These are phyloP conservation scores for Xiphophorus maculatus DNA, from an alignment of 2,113 vertebrate genomes.

Conservation along the genomic window DNA sequence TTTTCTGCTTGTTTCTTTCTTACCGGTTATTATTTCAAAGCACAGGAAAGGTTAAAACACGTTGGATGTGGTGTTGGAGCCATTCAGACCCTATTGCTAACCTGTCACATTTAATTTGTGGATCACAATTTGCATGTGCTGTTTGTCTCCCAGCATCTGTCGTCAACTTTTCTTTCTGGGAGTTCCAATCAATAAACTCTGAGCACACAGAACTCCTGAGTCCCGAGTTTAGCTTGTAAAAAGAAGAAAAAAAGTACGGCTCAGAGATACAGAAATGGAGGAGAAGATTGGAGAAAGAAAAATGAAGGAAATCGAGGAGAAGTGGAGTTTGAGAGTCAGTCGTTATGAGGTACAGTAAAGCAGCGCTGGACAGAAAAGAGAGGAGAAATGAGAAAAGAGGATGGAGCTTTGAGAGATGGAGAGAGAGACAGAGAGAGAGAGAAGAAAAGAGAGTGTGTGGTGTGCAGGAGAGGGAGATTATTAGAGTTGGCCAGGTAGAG, in stretches of 20 bases:
- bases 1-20: constrained; percentile 60
- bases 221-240: constrained; percentile 31
- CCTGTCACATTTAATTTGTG: constrained; percentile 96
- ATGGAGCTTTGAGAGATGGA: constrained; percentile 55
- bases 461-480: constrained; percentile 78
- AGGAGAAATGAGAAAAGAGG: constrained; percentile 66
- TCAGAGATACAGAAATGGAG: constrained; percentile 1
- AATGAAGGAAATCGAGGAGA: constrained; percentile 26
- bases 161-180: constrained; percentile 83
- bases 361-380: constrained; percentile 45
- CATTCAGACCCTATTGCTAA: constrained; percentile 93
- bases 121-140: constrained; percentile 91
- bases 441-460: constrained; percentile 57
- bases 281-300: constrained; percentile 8
- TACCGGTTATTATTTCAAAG: constrained; percentile 1
- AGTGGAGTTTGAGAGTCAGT: constrained; percentile 29
- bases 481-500: constrained; percentile 85
- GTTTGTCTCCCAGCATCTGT: constrained; percentile 83
- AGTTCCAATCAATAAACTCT: constrained; percentile 87
- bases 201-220: constrained; percentile 72
- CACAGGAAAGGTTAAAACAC: constrained; percentile 88
- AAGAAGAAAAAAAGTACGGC: constrained; percentile 22
- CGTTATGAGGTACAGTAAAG: constrained; percentile 70
- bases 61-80: constrained; percentile 87
- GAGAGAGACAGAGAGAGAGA: constrained; percentile 64